Conservation (phyloP, 1,140 invertebrate species). For the Calycopis cecrops region DNA sequence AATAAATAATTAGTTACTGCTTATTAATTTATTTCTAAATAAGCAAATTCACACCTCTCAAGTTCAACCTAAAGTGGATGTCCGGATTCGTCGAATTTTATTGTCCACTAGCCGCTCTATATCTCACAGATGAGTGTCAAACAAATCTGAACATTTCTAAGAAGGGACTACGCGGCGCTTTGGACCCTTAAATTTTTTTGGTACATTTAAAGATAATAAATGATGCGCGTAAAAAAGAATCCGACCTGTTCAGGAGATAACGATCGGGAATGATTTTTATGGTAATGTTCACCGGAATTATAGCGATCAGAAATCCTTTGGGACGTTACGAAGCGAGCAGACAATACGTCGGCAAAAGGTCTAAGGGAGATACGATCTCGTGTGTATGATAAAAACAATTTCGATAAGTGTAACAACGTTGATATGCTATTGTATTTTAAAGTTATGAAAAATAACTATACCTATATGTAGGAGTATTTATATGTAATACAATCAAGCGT, state of each 20-base stretch:
- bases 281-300: slow-evolving; percentile 69
- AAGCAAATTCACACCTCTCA: slow-evolving; percentile 32
- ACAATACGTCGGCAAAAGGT: slow-evolving; percentile 65
- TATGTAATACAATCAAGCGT: too few species aligned
- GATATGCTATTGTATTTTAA: too few species aligned
- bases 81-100: slow-evolving; percentile 48
- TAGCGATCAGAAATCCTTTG: slow-evolving; percentile 69
- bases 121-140: slow-evolving; percentile 68
- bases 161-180: slow-evolving; percentile 64
- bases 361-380: slow-evolving; percentile 22
- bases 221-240: slow-evolving; percentile 66
- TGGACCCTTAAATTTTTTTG: slow-evolving; percentile 61
- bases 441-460: too few species aligned
- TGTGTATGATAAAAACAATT: not conserved
- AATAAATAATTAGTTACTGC: too few species aligned
- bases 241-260: slow-evolving; percentile 72
- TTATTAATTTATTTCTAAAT: too few species aligned
- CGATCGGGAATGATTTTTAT: slow-evolving; percentile 72
- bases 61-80: slow-evolving; percentile 35
- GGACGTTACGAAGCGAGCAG: slow-evolving; percentile 64
- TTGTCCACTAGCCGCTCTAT: slow-evolving; percentile 58
- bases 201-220: slow-evolving; percentile 70
- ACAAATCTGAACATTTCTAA: slow-evolving; percentile 62
- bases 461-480: too few species aligned
- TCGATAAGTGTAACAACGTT: too few species aligned